Base-by-base conservation (phyloP, 53 echinoderm and acorn worm genomes). In the Apostichopus leukothele region DNA sequence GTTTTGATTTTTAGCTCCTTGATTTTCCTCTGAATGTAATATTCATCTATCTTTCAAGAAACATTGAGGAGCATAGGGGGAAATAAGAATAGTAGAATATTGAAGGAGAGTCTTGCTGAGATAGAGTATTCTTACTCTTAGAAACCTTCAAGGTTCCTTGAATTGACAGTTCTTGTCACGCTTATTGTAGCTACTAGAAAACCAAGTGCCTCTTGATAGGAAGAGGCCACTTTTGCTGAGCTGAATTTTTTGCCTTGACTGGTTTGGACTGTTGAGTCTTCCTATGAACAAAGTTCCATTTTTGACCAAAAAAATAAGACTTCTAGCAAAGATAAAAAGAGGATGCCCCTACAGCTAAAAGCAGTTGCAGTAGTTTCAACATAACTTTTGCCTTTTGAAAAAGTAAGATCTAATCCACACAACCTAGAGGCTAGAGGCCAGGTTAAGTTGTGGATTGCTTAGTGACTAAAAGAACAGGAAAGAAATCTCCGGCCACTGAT, bases 331-430 rank as follows among this genome's bases (percentile, higher is more conserved):
- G 81, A 81, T 52, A 22, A 81, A 81, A n/a, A 14, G 55, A 54
- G 59, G 81, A 57, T 55, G 81, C 81, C 81, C 60, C 81, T 54
- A 19, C 23, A 55, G 81, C 81, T 81, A 81, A 81, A 53, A 81
- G 81, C 81, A 81, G 59, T 52, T 13, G 79, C 81, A n/a, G 59
- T 54, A 55, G 81, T 71, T 71, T 71, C 71, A 71, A 71, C 18
- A 18, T n/a, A 71, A 9, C 57, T 57, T 57, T 71, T 71, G 71
- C 71, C 20, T 16, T 71, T 14, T 71, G 71, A 71, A 71, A 71
- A 16, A 71, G 71, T n/a, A n/a, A 71, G 71, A 71, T 71, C 6
- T 71, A 18, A 71, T 71, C 71, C 6, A 6, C 6, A 13, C 14
- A 71, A 13, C n/a, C 18, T n/a, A 6, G 71, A n/a, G 18, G 71